Evolutionary conservation across 2,888 invertebrate genomes (phyloP).

Genomic region (Escarpia spicata): DNA sequence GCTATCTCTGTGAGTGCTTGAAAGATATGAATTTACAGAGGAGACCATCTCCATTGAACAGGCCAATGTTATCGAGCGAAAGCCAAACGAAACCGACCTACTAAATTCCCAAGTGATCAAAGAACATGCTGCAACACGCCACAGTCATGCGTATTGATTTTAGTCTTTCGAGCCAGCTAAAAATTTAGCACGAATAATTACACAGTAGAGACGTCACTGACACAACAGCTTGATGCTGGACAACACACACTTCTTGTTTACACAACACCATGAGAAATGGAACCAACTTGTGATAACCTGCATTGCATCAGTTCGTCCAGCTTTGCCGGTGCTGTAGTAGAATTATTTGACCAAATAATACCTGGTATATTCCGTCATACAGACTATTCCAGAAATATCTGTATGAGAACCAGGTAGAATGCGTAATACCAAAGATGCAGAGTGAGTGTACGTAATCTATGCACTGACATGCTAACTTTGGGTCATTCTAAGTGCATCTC

Average conservation of each 20-base stretch:
- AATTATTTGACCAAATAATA: no score
- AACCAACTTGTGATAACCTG: not conserved
- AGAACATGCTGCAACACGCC: not conserved
- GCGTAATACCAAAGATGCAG: no score
- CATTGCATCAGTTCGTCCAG: no score
- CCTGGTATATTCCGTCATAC: no score
- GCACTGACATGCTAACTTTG: no score
- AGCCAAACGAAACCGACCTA: not conserved
- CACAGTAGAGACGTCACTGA: not conserved
- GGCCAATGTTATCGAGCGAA: not conserved
- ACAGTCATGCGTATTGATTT: not conserved
- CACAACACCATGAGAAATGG: not conserved
- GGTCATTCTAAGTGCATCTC: no score
- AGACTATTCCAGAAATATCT: no score
- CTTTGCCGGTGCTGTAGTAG: no score
- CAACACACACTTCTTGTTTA: not conserved
- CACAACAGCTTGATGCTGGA: not conserved
- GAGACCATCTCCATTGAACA: not conserved
- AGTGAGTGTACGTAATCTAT: no score
- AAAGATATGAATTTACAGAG: not conserved
- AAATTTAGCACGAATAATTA: not conserved
- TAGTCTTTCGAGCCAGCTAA: not conserved
- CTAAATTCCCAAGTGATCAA: not conserved
- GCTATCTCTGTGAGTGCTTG: not conserved
- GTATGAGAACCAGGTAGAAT: no score